Percentiles rank a stretch among this genome's conserved stretches.
Conservation (phyloP, 2,888 invertebrate genomes). For the Graphium colonna region DNA sequence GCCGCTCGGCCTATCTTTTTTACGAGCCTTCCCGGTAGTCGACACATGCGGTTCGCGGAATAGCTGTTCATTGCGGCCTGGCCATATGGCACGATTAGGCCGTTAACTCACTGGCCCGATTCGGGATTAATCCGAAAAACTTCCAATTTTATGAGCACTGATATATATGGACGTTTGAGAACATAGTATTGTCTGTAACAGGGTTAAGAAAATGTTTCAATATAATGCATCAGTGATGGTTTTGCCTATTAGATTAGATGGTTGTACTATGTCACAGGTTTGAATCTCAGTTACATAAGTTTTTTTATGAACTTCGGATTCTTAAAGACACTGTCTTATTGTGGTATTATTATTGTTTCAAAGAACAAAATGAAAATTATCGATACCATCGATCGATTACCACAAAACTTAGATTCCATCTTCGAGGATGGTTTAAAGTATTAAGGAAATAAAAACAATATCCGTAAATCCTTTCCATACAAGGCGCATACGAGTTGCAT, state of each 20-base stretch:
- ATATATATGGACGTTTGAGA: too few relatives aligned
- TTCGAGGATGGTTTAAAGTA: too few relatives aligned
- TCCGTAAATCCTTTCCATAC: constrained; percentile 1
- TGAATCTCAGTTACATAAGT: constrained; percentile 7
- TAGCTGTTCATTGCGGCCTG: constrained; percentile 46
- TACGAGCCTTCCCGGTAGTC: constrained; percentile 43
- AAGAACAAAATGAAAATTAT: too few relatives aligned
- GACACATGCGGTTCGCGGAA: constrained; percentile 41
- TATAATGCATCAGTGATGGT: constrained; percentile 16
- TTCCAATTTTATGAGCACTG: too few relatives aligned
- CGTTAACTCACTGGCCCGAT: constrained; percentile 29
- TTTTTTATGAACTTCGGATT: too few relatives aligned
- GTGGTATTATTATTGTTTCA: too few relatives aligned
- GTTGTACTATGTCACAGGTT: not conserved
- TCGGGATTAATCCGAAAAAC: constrained; percentile 34
- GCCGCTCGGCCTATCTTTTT: constrained; percentile 32
- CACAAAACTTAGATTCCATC: too few relatives aligned
- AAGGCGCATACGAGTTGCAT: too few relatives aligned
- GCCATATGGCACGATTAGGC: constrained; percentile 35
- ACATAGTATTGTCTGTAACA: constrained; percentile 9
- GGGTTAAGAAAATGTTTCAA: constrained; percentile 2
- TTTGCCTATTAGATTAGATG: too few relatives aligned
- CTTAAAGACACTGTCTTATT: too few relatives aligned
- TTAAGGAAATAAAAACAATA: too few relatives aligned
- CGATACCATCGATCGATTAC: too few relatives aligned